These are phyloP conservation scores for Notarius quadriscutis DNA, from an alignment of 2,113 vertebrate genomes.

Conservation along the genomic window DNA sequence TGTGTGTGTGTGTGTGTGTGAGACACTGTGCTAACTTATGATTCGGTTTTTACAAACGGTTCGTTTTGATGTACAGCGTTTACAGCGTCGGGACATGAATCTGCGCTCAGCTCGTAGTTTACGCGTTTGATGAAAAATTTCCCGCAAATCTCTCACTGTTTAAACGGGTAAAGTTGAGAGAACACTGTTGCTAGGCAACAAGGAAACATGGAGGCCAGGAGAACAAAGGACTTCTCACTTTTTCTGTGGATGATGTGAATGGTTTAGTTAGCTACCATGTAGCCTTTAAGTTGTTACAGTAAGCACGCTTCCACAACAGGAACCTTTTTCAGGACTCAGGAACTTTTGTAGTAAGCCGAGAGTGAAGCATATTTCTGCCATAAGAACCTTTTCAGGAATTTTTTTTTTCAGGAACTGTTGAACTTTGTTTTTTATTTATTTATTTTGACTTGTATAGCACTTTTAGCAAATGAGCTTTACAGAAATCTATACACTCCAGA, in stretches of 20 bases:
- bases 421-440: no score
- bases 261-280: neutral
- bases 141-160: neutral
- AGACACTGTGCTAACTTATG: no score
- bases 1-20: no score
- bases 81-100: neutral
- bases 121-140: neutral
- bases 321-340: neutral
- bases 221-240: neutral
- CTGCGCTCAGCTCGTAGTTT: neutral
- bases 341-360: neutral
- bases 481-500: no score
- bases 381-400: neutral
- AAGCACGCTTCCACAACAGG: neutral
- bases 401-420: neutral
- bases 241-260: neutral
- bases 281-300: neutral
- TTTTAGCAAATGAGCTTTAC: no score
- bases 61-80: neutral
- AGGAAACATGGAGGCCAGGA: neutral
- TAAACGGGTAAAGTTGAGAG: neutral
- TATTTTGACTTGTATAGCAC: no score
- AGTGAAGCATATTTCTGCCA: neutral
- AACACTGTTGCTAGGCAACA: neutral
- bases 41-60: no score